Evolutionary conservation across 2,113 vertebrate genomes (phyloP).

Genomic region (Tretioscincus oriximinensis): DNA sequence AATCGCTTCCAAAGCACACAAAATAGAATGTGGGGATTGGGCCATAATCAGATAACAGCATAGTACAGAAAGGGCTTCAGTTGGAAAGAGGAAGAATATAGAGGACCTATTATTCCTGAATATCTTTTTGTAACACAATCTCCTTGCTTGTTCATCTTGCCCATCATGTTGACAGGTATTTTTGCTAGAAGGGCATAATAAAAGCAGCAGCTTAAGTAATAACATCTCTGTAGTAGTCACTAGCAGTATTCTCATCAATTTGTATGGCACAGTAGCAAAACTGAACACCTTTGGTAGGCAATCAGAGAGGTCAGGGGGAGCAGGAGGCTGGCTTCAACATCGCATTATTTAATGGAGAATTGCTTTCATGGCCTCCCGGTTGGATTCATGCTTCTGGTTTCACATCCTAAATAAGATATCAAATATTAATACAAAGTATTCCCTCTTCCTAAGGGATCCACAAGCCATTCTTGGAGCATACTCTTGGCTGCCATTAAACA

Average conservation of each 20-base stretch:
- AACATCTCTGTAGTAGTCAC: background rate
- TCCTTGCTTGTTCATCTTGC: background rate
- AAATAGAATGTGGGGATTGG: too few relatives aligned
- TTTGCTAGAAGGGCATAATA: background rate
- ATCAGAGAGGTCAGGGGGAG: conserved; percentile 26
- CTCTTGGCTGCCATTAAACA: conserved; percentile 59
- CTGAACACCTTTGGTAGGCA: conserved; percentile 37
- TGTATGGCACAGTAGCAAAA: conserved; percentile 4
- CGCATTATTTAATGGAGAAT: conserved; percentile 50
- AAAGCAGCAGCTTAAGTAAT: background rate
- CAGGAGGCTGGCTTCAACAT: conserved; percentile 21
- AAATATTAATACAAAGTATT: conserved; percentile 69
- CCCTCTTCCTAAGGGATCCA: conserved; percentile 54
- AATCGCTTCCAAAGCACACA: too few relatives aligned
- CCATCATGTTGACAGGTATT: background rate
- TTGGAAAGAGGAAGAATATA: background rate
- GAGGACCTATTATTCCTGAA: background rate
- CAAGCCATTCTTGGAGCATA: conserved; percentile 45
- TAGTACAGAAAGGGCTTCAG: background rate
- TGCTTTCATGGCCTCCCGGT: conserved; percentile 31
- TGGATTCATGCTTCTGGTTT: conserved; percentile 60
- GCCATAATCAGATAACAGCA: too few relatives aligned
- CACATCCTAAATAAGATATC: conserved; percentile 64
- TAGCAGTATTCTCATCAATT: background rate
- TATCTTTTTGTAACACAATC: background rate